A percentile compares a stretch with the other conserved stretches of the same genome.
These are phyloP conservation scores for Oedothorax gibbosus DNA, from an alignment of 1,140 invertebrate species.

Conservation along the genomic window DNA sequence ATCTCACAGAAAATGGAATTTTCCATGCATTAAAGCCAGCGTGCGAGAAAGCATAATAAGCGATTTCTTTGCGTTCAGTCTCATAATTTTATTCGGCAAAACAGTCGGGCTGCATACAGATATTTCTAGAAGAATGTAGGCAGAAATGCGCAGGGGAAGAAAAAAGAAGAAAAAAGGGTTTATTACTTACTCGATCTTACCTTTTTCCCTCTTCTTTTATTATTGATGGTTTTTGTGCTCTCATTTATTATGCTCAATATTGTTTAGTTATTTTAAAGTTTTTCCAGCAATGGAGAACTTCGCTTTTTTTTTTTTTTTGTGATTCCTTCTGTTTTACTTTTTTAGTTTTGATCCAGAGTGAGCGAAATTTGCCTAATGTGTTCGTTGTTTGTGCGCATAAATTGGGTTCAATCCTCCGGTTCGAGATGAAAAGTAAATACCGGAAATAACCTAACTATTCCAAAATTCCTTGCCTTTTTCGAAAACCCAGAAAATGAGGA, in stretches of 20 bases:
- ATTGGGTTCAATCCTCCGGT: conserved; percentile 16
- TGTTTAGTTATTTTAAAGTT: conserved; percentile 60
- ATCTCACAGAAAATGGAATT: conserved; percentile 55
- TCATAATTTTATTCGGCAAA: conserved; percentile 52
- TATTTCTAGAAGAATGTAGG: conserved; percentile 37
- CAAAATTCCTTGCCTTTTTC: conserved; percentile 18
- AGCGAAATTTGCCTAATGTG: conserved; percentile 58
- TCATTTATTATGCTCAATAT: conserved; percentile 60
- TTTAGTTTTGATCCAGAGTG: neutral
- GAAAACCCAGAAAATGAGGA: conserved; percentile 33
- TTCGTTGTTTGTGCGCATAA: conserved; percentile 57
- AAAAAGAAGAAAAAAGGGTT: conserved; percentile 38
- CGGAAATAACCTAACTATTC: conserved; percentile 49
- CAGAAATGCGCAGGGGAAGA: neutral
- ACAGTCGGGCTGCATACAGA: conserved; percentile 34
- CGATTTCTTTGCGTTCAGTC: conserved; percentile 34
- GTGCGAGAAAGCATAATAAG: conserved; percentile 52
- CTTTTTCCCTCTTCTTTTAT: conserved; percentile 43
- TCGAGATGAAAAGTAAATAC: conserved; percentile 26
- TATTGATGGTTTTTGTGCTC: conserved; percentile 57
- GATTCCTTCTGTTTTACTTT: conserved; percentile 4
- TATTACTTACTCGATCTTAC: conserved; percentile 45
- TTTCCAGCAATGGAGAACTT: conserved; percentile 3
- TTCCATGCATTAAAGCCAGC: conserved; percentile 49
- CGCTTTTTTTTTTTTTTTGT: neutral